A percentile compares a stretch with the other conserved stretches of the same genome.
These are phyloP conservation scores for Sinocyclocheilus maitianheensis DNA, from an alignment of 2,113 vertebrate species.

Conservation along the genomic window DNA sequence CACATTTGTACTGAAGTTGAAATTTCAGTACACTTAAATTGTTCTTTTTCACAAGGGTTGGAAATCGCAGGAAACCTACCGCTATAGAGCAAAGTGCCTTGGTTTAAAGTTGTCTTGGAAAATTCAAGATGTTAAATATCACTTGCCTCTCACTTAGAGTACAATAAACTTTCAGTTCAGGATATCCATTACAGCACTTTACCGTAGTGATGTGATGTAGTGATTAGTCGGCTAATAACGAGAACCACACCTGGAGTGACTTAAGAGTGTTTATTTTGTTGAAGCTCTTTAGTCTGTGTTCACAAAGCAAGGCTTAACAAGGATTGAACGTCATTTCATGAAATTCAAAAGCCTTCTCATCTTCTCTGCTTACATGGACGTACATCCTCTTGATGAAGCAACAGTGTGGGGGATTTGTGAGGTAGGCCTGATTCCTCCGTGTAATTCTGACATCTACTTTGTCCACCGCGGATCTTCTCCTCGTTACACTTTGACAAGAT, in stretches of 20 bases:
- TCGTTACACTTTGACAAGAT: conserved; percentile 51
- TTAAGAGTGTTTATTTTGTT: background rate
- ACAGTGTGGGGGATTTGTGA: conserved; percentile 36
- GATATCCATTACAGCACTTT: background rate
- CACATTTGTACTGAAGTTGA: too few relatives aligned
- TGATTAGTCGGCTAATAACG: background rate
- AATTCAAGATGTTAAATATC: background rate
- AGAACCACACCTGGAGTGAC: conserved; percentile 1
- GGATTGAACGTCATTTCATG: background rate
- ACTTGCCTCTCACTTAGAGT: background rate
- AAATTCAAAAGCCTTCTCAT: background rate
- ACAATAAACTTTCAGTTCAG: background rate
- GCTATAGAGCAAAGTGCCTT: background rate
- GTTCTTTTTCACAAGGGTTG: too few relatives aligned
- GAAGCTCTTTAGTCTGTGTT: background rate
- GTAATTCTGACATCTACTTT: conserved; percentile 37
- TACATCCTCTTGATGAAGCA: conserved; percentile 20
- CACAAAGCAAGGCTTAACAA: conserved; percentile 20
- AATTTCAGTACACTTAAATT: too few relatives aligned
- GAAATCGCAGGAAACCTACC: too few relatives aligned
- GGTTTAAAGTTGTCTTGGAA: background rate
- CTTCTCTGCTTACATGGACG: background rate
- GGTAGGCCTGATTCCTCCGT: conserved; percentile 5
- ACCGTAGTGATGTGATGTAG: background rate
- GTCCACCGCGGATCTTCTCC: conserved; percentile 5